phyloP scores from a whole-genome alignment of 2,888 invertebrate genomes.

The Germaria angustata region DNA sequence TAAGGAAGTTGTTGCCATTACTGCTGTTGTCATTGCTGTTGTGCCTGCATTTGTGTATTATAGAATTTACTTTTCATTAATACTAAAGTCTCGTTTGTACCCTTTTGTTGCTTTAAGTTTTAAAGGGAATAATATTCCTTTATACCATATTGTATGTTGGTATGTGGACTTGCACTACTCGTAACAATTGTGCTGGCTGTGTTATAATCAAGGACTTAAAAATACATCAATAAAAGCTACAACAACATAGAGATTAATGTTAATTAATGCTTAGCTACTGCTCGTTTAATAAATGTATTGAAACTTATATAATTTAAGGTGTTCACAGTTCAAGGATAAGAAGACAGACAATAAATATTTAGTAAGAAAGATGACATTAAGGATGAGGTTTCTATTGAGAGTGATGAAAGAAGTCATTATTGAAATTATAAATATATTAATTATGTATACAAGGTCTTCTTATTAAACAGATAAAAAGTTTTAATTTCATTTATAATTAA shows the following conservation, averaged over 20 bases:
- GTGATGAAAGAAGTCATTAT: no score
- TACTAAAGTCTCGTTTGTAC: neutral
- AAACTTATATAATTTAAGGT: neutral
- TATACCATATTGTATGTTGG: no score
- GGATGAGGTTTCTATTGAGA: no score
- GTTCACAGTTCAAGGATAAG: neutral
- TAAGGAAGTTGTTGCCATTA: neutral
- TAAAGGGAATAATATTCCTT: neutral
- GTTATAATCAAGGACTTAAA: conserved; percentile 11
- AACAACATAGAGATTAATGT: neutral
- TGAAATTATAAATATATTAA: no score
- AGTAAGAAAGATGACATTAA: no score
- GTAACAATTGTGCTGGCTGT: conserved; percentile 10
- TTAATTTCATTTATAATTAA: no score
- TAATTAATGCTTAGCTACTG: neutral
- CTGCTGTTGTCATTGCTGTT: neutral
- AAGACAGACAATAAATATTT: no score
- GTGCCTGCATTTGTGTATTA: neutral
- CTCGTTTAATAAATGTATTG: neutral
- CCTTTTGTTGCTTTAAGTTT: neutral
- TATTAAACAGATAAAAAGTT: no score
- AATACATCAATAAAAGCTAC: conserved; percentile 16
- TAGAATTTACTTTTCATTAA: neutral
- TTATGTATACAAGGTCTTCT: no score
- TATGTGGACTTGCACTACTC: neutral